phyloP scores from a whole-genome alignment of 2,797 vertebrate species.

The Enteromius viviparus region DNA sequence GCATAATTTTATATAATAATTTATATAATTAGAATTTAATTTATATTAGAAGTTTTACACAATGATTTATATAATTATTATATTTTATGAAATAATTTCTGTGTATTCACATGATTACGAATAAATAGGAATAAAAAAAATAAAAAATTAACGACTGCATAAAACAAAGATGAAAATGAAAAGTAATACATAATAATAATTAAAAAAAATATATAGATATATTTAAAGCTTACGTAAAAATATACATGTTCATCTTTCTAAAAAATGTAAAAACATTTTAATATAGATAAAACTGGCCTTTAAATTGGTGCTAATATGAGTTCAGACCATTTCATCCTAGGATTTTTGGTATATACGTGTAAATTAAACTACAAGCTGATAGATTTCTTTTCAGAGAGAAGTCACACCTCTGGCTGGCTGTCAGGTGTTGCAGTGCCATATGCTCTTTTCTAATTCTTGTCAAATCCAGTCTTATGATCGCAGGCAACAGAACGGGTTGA shows the following conservation, averaged over 20 bases:
- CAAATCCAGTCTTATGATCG: conserved; percentile 12
- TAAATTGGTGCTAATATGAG: background rate
- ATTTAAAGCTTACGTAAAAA: no score
- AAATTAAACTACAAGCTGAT: conserved; percentile 10
- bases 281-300: background rate
- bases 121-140: background rate
- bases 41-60: background rate
- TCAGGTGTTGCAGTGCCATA: conserved; percentile 28
- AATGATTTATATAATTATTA: background rate
- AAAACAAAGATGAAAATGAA: background rate
- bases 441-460: background rate
- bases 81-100: background rate
- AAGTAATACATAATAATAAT: background rate
- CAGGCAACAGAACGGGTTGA: background rate
- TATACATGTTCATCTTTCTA: no score
- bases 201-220: no score
- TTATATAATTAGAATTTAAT: background rate
- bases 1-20: background rate
- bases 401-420: conserved; percentile 26
- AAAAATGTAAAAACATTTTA: background rate
- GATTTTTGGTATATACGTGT: background rate
- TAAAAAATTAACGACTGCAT: background rate
- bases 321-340: background rate
- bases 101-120: background rate
- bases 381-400: background rate